phyloP scores from a whole-genome alignment of 2,113 vertebrate genomes.

The Pycnonotus jocosus region DNA sequence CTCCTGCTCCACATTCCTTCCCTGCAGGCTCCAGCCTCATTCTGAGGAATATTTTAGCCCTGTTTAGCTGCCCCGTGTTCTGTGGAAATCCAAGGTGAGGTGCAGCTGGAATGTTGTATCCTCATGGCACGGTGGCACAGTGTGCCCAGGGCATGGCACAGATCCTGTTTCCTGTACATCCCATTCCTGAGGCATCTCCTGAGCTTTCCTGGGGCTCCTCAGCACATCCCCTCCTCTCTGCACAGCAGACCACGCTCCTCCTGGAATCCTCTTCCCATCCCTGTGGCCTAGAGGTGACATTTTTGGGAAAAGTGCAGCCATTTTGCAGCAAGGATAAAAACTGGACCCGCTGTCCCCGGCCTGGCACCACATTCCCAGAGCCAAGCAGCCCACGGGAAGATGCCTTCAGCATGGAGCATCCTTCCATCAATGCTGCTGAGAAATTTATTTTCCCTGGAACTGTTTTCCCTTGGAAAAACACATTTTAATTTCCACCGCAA shows the following conservation, averaged over 20 bases:
- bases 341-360: accelerated
- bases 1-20: accelerated
- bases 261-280: neutral
- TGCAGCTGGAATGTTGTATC: neutral
- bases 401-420: neutral
- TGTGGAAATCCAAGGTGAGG: neutral
- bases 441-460: neutral
- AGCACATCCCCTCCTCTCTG: accelerated
- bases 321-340: neutral
- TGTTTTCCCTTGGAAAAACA: constrained; percentile 13
- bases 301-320: neutral
- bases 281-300: neutral
- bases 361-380: neutral
- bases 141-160: neutral
- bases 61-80: neutral
- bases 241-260: neutral
- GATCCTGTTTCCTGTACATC: neutral
- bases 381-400: accelerated
- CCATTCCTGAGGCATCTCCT: neutral
- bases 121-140: neutral
- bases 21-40: neutral
- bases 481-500: neutral
- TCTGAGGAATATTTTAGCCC: neutral
- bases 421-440: neutral
- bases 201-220: neutral